Conservation (phyloP, 2,113 vertebrate species). For the Apteryx owenii region DNA sequence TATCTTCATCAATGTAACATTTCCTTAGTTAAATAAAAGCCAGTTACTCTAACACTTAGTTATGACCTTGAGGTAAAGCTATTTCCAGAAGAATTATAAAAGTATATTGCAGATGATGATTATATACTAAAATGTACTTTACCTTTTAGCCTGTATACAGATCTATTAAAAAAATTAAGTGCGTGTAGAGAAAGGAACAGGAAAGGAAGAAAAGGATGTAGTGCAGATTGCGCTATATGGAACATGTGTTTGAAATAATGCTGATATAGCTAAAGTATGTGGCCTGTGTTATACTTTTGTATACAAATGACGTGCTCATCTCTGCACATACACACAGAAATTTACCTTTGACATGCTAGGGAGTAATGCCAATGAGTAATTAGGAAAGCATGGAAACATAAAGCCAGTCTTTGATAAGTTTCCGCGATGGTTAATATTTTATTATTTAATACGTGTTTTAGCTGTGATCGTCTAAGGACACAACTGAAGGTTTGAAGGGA, state of each 20-base stretch:
- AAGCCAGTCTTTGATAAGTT: background rate
- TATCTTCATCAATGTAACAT: background rate
- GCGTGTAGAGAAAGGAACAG: background rate
- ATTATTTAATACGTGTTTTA: background rate
- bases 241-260: conserved; percentile 35
- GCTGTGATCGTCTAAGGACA: background rate
- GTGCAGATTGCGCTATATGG: conserved; percentile 14
- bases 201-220: conserved; percentile 54
- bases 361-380: background rate
- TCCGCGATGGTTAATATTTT: background rate
- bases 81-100: background rate
- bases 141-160: background rate
- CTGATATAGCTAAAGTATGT: background rate
- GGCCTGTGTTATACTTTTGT: background rate
- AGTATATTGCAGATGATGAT: background rate
- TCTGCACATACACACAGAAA: background rate
- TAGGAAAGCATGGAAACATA: conserved; percentile 28
- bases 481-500: background rate
- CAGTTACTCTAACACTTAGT: background rate
- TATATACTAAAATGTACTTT: background rate
- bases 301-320: background rate
- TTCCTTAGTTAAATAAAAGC: background rate
- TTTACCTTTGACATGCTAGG: conserved; percentile 7
- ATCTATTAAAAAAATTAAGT: conserved; percentile 21
- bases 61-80: background rate